Evolutionary conservation across 2,797 vertebrate genomes (phyloP), one percentile per base, ranked within the genome.

Genomic region (Xenopus petersii): DNA sequence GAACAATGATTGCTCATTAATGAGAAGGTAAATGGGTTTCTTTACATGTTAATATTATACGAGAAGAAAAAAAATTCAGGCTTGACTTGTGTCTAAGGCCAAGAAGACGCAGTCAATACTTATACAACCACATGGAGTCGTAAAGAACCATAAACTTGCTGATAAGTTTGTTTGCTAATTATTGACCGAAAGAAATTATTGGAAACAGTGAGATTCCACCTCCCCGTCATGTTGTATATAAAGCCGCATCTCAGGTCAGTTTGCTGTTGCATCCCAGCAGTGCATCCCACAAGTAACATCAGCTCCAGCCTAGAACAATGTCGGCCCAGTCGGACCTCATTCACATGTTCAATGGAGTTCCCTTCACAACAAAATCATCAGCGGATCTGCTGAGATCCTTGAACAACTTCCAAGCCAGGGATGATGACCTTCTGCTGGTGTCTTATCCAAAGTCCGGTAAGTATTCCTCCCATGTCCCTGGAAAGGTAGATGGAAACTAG

Each of bases 361-460:
- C 81, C 56, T 92, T 91, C 67, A 87, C 87, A 62, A 81, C 66
- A 5, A 71, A 83, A 70, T 89, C 88, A 73, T 90, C 89, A 1
- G 79, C 77, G 55, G 87, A 88, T 17, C 87, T 91, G 81, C 80
- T 91, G 60, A 81, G 82, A 55, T 86, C 88, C 26, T 73, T 90
- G 81, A 81, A 85, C 58, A 64, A 71, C 49, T 90, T 91, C 70
- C 81, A 83, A 58, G 87, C 87, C 36, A 86, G 87, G 83, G 88
- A 92, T 79, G 89, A 93, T 55, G 90, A 89, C n/a, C 48, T 93
- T 10, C 88, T 92, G 73, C 79, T 92, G 75, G 87, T 89, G 75
- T 92, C 89, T 66, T 91, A 89, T 8, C 89, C 89, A 10, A 91
- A 91, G 72, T 92, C 89, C 33, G 89, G 89, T 91, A 87, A 80